phyloP scores from a whole-genome alignment of 1,140 invertebrate genomes.

The Drosophila carrolli region DNA sequence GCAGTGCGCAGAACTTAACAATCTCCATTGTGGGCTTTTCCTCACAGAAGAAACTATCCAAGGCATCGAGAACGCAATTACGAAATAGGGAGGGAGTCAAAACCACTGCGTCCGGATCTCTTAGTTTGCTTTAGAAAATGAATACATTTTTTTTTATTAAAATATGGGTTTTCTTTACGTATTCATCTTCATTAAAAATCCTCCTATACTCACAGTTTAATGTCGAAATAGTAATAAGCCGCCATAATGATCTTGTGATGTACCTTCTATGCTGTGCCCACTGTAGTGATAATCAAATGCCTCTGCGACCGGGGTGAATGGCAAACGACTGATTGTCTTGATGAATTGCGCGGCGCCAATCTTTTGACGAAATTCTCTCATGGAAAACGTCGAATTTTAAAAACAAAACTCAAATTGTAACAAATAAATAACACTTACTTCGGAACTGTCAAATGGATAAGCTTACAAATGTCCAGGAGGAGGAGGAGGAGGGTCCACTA shows the following conservation, averaged over 20 bases:
- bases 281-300: background rate
- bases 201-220: constrained; percentile 52
- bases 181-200: no score
- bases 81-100: constrained; percentile 86
- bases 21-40: constrained; percentile 86
- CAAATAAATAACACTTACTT: constrained; percentile 6
- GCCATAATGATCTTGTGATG: constrained; percentile 22
- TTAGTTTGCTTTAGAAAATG: constrained; percentile 85
- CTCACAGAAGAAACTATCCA: constrained; percentile 87
- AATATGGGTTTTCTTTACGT: no score
- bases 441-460: constrained; percentile 52
- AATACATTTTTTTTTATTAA: no score
- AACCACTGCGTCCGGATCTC: constrained; percentile 67
- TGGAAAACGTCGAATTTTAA: constrained; percentile 38
- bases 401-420: constrained; percentile 12
- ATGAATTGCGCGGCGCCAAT: constrained; percentile 12
- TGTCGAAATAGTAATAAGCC: constrained; percentile 56
- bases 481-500: constrained; percentile 69
- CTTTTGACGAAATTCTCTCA: constrained; percentile 27
- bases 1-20: constrained; percentile 86
- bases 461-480: constrained; percentile 47
- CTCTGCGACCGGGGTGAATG: constrained; percentile 5
- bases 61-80: constrained; percentile 86
- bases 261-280: background rate
- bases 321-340: background rate